A percentile compares a stretch with the other conserved stretches of the same genome.
Evolutionary conservation across 2,113 vertebrate species (phyloP).

Genomic region (Rhadina sibilatrix): DNA sequence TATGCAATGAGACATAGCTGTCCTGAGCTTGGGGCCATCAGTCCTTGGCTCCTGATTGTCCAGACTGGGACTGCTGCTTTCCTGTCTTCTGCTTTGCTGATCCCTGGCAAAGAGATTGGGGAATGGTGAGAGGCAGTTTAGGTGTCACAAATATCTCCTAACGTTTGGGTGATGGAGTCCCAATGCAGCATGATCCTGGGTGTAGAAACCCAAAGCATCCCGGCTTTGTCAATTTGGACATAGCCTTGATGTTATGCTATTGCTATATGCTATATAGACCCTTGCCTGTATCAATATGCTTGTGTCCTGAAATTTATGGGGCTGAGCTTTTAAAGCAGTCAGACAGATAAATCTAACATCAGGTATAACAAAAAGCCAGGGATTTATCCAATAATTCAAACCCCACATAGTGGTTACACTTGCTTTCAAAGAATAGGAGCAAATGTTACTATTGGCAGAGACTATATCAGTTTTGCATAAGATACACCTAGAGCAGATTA

Average conservation of each 20-base stretch:
- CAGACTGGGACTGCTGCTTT: fast-evolving
- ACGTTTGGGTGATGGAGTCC: background rate
- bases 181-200: background rate
- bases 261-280: background rate
- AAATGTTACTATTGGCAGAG: background rate
- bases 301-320: background rate
- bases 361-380: background rate
- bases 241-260: background rate
- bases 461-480: background rate
- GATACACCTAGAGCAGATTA: background rate
- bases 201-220: background rate
- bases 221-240: background rate
- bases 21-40: background rate
- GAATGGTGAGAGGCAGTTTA: background rate
- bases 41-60: background rate
- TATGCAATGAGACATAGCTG: background rate
- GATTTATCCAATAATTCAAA: background rate
- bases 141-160: background rate
- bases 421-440: background rate
- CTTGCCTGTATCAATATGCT: background rate
- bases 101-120: background rate
- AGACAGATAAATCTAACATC: background rate
- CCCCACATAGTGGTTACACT: background rate
- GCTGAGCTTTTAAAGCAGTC: background rate
- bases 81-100: background rate